These are phyloP conservation scores for Reticulitermes speratus DNA, from an alignment of 1,140 invertebrate species.

Conservation along the genomic window DNA sequence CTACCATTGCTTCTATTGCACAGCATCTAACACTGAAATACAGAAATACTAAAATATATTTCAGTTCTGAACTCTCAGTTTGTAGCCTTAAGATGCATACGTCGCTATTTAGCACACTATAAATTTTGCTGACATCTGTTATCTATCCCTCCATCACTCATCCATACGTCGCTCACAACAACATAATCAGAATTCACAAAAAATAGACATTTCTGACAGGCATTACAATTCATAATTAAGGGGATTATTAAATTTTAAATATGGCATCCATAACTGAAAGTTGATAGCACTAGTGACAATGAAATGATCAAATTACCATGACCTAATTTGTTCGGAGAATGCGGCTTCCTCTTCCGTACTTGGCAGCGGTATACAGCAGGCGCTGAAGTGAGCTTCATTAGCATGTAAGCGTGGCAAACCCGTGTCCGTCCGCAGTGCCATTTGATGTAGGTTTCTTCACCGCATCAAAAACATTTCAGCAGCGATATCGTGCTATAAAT, in stretches of 20 bases:
- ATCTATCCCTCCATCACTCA: too few relatives aligned
- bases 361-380: background rate
- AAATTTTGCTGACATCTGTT: too few relatives aligned
- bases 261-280: background rate
- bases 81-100: too few relatives aligned
- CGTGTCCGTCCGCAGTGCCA: background rate
- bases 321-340: background rate
- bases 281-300: background rate
- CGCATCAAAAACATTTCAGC: background rate
- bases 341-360: background rate
- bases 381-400: background rate
- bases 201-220: background rate
- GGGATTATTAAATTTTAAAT: background rate
- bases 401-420: background rate
- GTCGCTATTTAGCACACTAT: too few relatives aligned
- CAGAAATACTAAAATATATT: too few relatives aligned
- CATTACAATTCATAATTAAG: background rate
- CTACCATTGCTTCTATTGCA: too few relatives aligned
- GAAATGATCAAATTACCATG: background rate
- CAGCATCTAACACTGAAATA: too few relatives aligned
- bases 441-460: background rate
- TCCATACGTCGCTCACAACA: too few relatives aligned
- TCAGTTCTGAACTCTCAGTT: too few relatives aligned
- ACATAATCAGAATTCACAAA: background rate
- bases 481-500: background rate